These are phyloP conservation scores for Pipra filicauda DNA, from an alignment of 2,113 vertebrate genomes.

Conservation along the genomic window DNA sequence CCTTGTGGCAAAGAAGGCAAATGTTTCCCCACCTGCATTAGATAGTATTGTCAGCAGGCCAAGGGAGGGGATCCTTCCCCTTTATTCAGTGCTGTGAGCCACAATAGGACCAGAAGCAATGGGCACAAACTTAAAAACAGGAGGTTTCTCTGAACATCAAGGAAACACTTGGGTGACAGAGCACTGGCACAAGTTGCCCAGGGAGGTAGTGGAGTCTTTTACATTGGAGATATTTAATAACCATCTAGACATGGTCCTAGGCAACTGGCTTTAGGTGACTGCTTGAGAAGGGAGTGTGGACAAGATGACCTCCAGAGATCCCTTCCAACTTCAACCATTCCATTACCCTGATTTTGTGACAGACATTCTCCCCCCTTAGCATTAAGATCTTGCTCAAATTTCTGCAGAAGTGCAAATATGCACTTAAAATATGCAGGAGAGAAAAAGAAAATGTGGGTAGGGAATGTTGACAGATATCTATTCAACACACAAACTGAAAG, in stretches of 20 bases:
- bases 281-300: neutral
- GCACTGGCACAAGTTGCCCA: neutral
- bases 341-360: neutral
- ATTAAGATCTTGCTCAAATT: neutral
- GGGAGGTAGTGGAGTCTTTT: neutral
- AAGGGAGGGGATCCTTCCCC: neutral
- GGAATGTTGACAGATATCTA: neutral
- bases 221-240: neutral
- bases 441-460: neutral
- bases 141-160: neutral
- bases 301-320: neutral
- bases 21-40: neutral
- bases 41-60: neutral
- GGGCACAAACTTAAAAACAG: neutral
- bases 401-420: neutral
- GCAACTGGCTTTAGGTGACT: neutral
- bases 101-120: neutral
- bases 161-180: neutral
- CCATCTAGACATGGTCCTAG: neutral
- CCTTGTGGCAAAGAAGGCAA: neutral
- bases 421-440: neutral
- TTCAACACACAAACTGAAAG: neutral
- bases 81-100: neutral
- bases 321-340: neutral
- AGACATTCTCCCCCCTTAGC: neutral